Percentiles rank a stretch among this genome's conserved stretches.
These are phyloP conservation scores for Drosophila ficusphila DNA, from an alignment of 1,140 invertebrate genomes.

Conservation along the genomic window DNA sequence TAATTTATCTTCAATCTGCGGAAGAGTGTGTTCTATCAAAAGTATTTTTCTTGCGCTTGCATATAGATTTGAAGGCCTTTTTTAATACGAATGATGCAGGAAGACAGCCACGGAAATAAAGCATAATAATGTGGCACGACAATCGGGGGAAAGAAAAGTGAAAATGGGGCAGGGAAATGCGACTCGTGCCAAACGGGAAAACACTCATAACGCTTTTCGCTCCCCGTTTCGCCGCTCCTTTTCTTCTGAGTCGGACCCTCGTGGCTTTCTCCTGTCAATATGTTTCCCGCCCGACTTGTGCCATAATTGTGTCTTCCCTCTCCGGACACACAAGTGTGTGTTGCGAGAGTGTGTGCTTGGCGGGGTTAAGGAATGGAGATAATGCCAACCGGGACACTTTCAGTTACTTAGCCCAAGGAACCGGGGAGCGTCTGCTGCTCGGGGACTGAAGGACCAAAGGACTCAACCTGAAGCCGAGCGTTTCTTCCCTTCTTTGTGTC, in stretches of 20 bases:
- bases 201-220: slow-evolving; percentile 71
- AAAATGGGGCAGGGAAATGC: not conserved
- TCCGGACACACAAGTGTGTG: not conserved
- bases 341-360: not conserved
- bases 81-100: slow-evolving; percentile 60
- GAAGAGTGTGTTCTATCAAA: too few species aligned
- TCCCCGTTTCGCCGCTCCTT: slow-evolving; percentile 30
- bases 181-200: slow-evolving; percentile 71
- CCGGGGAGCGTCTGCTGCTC: slow-evolving; percentile 28
- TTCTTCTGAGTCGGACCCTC: slow-evolving; percentile 25
- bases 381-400: slow-evolving; percentile 49
- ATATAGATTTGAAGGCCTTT: slow-evolving; percentile 61
- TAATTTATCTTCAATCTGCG: too few species aligned
- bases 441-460: slow-evolving; percentile 13
- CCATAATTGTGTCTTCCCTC: slow-evolving; percentile 43
- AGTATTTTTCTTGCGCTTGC: not conserved
- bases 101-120: slow-evolving; percentile 69
- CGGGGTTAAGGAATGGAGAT: slow-evolving; percentile 41
- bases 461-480: slow-evolving; percentile 5
- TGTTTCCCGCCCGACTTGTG: slow-evolving; percentile 53
- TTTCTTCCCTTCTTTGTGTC: slow-evolving; percentile 1
- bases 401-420: slow-evolving; percentile 30
- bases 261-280: slow-evolving; percentile 45
- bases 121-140: slow-evolving; percentile 77
- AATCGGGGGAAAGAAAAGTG: slow-evolving; percentile 36